Conservation (phyloP, 1,140 invertebrate genomes). For the Neodiprion fabricii region DNA sequence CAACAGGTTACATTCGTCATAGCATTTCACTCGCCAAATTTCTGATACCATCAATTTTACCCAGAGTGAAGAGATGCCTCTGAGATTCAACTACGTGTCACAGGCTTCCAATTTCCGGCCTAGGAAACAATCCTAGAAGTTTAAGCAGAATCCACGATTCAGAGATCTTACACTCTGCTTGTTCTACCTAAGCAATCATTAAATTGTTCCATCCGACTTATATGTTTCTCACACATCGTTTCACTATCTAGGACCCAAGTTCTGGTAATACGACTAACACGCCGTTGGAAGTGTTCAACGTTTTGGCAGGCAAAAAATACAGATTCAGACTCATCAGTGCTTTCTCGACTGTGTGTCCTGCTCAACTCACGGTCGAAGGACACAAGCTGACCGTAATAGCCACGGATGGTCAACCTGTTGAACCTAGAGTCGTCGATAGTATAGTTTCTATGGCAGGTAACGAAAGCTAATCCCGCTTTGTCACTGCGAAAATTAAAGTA, state of each 20-base stretch:
- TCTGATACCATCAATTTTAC: no score
- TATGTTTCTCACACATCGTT: no score
- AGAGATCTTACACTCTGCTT: no score
- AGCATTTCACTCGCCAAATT: no score
- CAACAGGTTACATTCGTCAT: no score
- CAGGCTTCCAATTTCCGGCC: no score
- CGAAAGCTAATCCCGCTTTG: background rate
- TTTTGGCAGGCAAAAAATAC: background rate
- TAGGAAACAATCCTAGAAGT: no score
- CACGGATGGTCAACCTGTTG: slow-evolving; percentile 61
- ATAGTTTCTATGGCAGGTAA: slow-evolving; percentile 28
- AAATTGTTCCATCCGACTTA: no score
- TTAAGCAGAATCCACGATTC: no score
- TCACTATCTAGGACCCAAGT: slow-evolving; percentile 30
- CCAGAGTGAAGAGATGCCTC: no score
- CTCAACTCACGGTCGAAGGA: slow-evolving; percentile 59
- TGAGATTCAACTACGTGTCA: no score
- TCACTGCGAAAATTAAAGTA: background rate
- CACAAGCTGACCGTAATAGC: slow-evolving; percentile 60
- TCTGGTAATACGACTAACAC: background rate
- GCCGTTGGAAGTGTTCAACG: background rate
- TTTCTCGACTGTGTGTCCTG: slow-evolving; percentile 44
- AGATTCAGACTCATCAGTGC: background rate
- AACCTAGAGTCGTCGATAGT: slow-evolving; percentile 50
- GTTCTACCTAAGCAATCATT: no score